These are phyloP conservation scores for Rhizomys pruinosus DNA, from an alignment of 2,113 vertebrate genomes.

Conservation along the genomic window DNA sequence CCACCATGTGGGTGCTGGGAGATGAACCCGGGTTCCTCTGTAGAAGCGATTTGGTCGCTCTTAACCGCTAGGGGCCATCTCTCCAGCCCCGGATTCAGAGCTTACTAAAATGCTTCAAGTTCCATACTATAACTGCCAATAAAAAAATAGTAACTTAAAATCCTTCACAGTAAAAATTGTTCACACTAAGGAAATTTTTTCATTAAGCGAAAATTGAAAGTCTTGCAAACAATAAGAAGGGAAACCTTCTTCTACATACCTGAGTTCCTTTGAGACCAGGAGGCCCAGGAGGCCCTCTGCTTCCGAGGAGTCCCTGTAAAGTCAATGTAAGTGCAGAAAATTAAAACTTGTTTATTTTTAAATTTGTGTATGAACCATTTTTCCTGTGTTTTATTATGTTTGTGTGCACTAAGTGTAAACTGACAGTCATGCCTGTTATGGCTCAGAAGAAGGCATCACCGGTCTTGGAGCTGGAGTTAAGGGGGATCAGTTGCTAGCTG, in stretches of 20 bases:
- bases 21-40: too few relatives aligned
- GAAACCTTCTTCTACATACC: constrained; percentile 86
- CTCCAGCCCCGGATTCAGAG: too few relatives aligned
- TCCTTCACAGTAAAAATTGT: not conserved
- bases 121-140: not conserved
- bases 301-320: constrained; percentile 93
- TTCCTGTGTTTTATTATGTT: too few relatives aligned
- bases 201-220: constrained; percentile 41
- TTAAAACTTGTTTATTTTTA: not conserved
- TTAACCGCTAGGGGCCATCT: too few relatives aligned
- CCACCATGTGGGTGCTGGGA: too few relatives aligned
- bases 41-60: too few relatives aligned
- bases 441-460: too few relatives aligned
- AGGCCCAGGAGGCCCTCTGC: constrained; percentile 91
- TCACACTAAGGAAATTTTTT: constrained; percentile 35
- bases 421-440: too few relatives aligned
- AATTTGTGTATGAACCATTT: too few relatives aligned
- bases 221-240: not conserved
- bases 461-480: too few relatives aligned
- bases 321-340: constrained; percentile 66
- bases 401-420: too few relatives aligned
- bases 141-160: constrained; percentile 54
- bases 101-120: not conserved
- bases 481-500: too few relatives aligned
- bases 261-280: constrained; percentile 93